Evolutionary conservation across 2,888 invertebrate genomes (phyloP), one percentile per base, ranked within the genome.

Genomic region (Tetanocera ferruginea): DNA sequence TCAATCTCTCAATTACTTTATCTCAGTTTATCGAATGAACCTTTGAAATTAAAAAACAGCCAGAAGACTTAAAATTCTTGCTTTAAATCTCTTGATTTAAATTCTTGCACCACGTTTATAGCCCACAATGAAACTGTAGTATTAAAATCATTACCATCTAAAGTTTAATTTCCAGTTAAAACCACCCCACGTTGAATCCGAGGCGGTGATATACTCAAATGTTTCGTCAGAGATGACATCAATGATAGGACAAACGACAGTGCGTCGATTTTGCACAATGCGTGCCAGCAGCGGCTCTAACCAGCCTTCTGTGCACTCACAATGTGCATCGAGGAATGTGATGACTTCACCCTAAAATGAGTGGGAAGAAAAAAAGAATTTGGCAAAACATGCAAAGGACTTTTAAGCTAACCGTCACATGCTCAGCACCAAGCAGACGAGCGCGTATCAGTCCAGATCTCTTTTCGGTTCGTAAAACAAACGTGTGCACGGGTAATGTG

Each of bases 121-220:
- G 60, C 17, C 60, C 62, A 19, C 5, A 62, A 57, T 67, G 72
- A 73, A 9, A 71, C 67, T 11, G n/a, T 77, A 25, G 14, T n/a
- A 64, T 31, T 64, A 64, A 14, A 66, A 34, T 60, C n/a, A 37
- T 43, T 90, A 96, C 98, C 98, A 98, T 91, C 99, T 94, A 91
- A 99, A 99, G 91, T 99, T 99, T 75, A 99, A 92, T 90, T 98
- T 98, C 99, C 99, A 99, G 91, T 99, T 99, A 91, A 99, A 99
- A 31, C 99, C 99, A 81, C 99, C 99, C 98, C 99, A 99, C 0
- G 99, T 99, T 94, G 98, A 98, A 89, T 99, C 99, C 1, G 98
- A 98, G 0, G 99, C 99, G 72, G 98, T 96, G 81, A 99, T 97
- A 91, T 99, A 99, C 90, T 99, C 98, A 90, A 99, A 99, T 5